phyloP scores from a whole-genome alignment of 2,113 vertebrate genomes.

The Genyomyrus donnyi region DNA sequence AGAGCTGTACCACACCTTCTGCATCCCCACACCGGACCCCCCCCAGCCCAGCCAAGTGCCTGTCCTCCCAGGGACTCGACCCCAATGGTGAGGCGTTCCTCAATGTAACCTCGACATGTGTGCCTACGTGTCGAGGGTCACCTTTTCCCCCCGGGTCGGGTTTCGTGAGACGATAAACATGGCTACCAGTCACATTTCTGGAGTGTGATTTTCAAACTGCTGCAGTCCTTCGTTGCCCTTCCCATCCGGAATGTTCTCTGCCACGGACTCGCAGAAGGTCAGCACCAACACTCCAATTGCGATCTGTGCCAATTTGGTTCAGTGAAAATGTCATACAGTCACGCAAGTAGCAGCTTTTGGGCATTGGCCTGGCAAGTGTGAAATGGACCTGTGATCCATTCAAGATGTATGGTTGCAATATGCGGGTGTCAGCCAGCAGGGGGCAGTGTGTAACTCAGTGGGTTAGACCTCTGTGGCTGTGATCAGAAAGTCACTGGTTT shows the following conservation, averaged over 20 bases:
- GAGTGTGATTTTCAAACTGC: not conserved
- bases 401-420: not conserved
- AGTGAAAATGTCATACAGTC: not conserved
- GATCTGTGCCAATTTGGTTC: not conserved
- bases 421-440: not conserved
- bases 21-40: conserved; percentile 49
- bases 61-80: conserved; percentile 49
- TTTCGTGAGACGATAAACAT: not conserved
- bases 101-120: not conserved
- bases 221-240: not conserved
- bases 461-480: no score
- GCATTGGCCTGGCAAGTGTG: not conserved
- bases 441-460: not conserved
- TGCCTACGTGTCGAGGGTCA: not conserved
- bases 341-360: not conserved
- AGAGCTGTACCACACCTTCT: conserved; percentile 45
- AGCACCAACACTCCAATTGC: not conserved
- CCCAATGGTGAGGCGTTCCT: conserved; percentile 53
- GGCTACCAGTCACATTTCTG: not conserved
- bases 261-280: not conserved
- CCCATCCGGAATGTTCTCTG: not conserved
- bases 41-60: conserved; percentile 40
- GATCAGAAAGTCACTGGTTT: not conserved
- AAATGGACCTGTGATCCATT: not conserved
- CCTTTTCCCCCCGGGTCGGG: not conserved